These are phyloP conservation scores for Malthinus seriepunctatus DNA, from an alignment of 2,888 invertebrate genomes.

Conservation along the genomic window DNA sequence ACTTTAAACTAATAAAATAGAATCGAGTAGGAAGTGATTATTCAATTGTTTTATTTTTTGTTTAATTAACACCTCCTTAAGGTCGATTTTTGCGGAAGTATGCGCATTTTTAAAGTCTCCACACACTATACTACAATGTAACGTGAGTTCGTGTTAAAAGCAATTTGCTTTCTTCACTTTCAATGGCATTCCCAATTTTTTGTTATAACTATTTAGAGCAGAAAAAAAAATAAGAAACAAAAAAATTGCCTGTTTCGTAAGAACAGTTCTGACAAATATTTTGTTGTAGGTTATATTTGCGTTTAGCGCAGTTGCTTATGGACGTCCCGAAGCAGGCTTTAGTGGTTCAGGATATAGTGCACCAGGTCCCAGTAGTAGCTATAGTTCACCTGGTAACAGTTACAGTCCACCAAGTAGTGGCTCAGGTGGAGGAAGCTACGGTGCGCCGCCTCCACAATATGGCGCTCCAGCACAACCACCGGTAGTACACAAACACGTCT, in stretches of 20 bases:
- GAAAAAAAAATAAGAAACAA: background rate
- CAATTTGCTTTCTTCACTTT: background rate
- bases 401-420: slow-evolving; percentile 29
- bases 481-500: slow-evolving; percentile 87
- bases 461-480: slow-evolving; percentile 75
- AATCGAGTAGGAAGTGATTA: too few relatives aligned
- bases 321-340: slow-evolving; percentile 54
- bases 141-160: background rate
- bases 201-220: background rate
- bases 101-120: too few relatives aligned
- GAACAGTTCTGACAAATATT: background rate
- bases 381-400: slow-evolving; percentile 46
- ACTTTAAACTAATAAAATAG: too few relatives aligned
- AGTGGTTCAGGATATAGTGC: slow-evolving; percentile 45
- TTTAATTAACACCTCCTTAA: too few relatives aligned
- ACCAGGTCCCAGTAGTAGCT: slow-evolving; percentile 22
- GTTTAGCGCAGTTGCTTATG: slow-evolving; percentile 51
- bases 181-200: background rate
- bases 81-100: too few relatives aligned
- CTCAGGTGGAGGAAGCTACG: slow-evolving; percentile 49
- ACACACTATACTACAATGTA: too few relatives aligned
- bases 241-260: too few relatives aligned
- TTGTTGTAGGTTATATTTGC: slow-evolving; percentile 47
- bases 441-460: slow-evolving; percentile 63
- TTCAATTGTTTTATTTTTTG: too few relatives aligned